Base-by-base conservation (phyloP, 2,113 vertebrate genomes). In the Malurus alboscapulatus region DNA sequence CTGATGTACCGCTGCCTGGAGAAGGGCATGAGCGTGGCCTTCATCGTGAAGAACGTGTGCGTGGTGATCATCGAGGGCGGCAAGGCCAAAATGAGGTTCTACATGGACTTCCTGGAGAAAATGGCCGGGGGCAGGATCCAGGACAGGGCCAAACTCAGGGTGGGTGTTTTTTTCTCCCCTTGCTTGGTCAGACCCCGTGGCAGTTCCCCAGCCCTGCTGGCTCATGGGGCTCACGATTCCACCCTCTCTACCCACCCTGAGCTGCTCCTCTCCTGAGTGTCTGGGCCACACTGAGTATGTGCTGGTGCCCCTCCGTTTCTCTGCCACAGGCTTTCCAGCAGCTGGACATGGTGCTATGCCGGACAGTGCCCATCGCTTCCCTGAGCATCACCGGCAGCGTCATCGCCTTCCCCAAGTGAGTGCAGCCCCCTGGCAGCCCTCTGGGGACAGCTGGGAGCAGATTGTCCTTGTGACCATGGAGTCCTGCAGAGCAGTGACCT, bases 351-450 rank as follows among this genome's bases (percentile, higher is more conserved):
- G 45, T 72, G 73, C 6, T 90, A 59, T 40, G 45, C 66, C 51
- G 4, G 3, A 1, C 0, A 0, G 29, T 34, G n/a, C n/a, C 81
- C 12, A 0, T 78, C 2, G 1, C 81, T 19, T 72, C 81, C 45
- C 73, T 78, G 45, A 71, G 73, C 21, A 19, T 5, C 45, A 26
- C 8, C 1, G 47, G 88, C 25, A 40, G 2, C 17, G 38, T 78
- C 58, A 2, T 84, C 6, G 0, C 72, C 74, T 79, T 90, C 8
- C 88, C 88, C 8, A 22, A 34, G 88, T 90, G 88, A 66, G 88
- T 53, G 19, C 9, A 20, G 14, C 27, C 22, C 18, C 36, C 36
- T 9, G 32, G 51, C 51, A 67, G 22, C 57, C 19, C 53, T 29
- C 45, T 32, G 59, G 3, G 32, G 53, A 36, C 5, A 7, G 3